Conservation (phyloP, 2,113 vertebrate species). For the Cariama cristata region DNA sequence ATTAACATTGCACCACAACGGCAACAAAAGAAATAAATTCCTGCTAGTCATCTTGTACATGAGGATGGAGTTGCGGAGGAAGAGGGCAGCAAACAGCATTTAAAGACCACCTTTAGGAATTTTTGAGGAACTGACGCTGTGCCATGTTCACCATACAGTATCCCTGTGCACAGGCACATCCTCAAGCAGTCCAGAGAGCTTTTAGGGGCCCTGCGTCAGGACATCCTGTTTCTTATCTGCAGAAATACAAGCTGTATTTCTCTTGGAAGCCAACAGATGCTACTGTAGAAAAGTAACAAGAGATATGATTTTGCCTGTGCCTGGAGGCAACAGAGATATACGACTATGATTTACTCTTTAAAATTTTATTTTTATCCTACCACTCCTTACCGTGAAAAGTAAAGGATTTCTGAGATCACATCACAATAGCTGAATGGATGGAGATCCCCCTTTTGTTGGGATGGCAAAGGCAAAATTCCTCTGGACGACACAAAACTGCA, state of each 20-base stretch:
- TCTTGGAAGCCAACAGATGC: background rate
- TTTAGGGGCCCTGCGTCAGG: background rate
- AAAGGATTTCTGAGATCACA: background rate
- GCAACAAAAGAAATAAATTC: background rate
- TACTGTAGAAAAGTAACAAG: background rate
- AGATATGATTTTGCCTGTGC: background rate
- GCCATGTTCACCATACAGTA: background rate
- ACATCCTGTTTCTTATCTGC: background rate
- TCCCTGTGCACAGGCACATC: background rate
- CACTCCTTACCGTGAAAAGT: background rate
- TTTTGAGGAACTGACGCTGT: background rate
- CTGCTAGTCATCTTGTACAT: background rate
- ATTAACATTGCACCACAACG: background rate
- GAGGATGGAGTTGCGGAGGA: background rate
- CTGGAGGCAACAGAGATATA: background rate
- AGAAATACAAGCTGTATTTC: background rate
- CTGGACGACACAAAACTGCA: background rate
- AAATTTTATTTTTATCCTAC: background rate
- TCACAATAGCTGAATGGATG: background rate
- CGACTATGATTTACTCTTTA: background rate
- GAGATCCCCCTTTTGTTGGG: fast-evolving
- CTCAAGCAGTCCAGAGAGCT: fast-evolving
- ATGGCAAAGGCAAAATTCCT: background rate
- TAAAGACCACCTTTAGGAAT: background rate
- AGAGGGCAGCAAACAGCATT: background rate